phyloP scores from a whole-genome alignment of 1,140 invertebrate genomes.

The Copidosoma floridanum region DNA sequence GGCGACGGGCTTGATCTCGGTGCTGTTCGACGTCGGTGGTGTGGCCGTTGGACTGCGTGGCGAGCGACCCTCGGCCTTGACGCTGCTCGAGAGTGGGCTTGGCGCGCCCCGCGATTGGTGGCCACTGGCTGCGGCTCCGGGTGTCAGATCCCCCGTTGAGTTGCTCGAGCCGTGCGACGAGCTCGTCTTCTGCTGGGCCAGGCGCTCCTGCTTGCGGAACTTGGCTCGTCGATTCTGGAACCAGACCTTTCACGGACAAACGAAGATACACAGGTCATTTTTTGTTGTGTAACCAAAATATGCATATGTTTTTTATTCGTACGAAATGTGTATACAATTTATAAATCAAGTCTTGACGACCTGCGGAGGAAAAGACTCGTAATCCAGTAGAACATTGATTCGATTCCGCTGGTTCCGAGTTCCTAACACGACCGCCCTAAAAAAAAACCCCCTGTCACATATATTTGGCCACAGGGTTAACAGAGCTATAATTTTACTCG shows the following conservation, averaged over 20 bases:
- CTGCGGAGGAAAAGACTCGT: too few species aligned
- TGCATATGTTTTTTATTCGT: background rate
- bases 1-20: conserved; percentile 48
- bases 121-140: conserved; percentile 25
- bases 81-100: conserved; percentile 23
- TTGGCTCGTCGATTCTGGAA: conserved; percentile 92
- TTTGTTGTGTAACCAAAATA: too few species aligned
- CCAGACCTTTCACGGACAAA: conserved; percentile 88
- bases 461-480: too few species aligned
- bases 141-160: conserved; percentile 28
- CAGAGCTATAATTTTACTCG: too few species aligned
- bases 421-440: too few species aligned
- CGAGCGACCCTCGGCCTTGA: conserved; percentile 43
- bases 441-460: too few species aligned
- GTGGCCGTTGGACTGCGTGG: conserved; percentile 52
- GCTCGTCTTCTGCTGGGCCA: conserved; percentile 71
- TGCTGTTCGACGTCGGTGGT: conserved; percentile 45
- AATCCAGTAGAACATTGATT: too few species aligned
- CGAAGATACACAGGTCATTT: too few species aligned
- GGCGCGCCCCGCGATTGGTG: too few species aligned
- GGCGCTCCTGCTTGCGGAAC: conserved; percentile 87
- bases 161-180: conserved; percentile 34
- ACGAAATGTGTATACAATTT: too few species aligned
- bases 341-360: too few species aligned
- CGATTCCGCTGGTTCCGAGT: too few species aligned